Conservation (phyloP, 2,888 invertebrate genomes). For the Acleris sparsana region DNA sequence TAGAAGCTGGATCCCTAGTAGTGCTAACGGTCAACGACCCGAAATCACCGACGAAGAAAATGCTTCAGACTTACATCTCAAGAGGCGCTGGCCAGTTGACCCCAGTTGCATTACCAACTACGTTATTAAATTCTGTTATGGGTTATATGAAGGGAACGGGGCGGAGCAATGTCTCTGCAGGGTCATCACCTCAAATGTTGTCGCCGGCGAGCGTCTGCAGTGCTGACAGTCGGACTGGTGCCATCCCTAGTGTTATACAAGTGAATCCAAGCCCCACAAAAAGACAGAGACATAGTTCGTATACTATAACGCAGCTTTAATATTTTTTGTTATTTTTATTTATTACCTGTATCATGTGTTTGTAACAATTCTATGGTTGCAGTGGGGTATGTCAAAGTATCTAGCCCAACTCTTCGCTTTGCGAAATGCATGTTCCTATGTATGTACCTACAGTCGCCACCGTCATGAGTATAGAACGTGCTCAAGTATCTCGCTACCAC, state of each 20-base stretch:
- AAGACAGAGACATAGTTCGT: slow-evolving; percentile 62
- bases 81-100: slow-evolving; percentile 62
- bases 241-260: slow-evolving; percentile 53
- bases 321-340: slow-evolving; percentile 11
- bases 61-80: slow-evolving; percentile 75
- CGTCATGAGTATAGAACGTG: too few species aligned
- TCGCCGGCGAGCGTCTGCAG: slow-evolving; percentile 66
- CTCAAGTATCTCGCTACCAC: too few species aligned
- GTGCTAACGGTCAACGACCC: slow-evolving; percentile 74
- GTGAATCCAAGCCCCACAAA: slow-evolving; percentile 58
- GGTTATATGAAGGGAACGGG: slow-evolving; percentile 69
- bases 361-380: not conserved
- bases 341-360: not conserved
- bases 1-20: slow-evolving; percentile 71
- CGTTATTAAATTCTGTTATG: slow-evolving; percentile 67
- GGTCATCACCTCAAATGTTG: slow-evolving; percentile 73
- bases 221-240: slow-evolving; percentile 53
- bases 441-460: too few species aligned
- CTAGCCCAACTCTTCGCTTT: too few species aligned
- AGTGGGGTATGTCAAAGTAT: too few species aligned
- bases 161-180: slow-evolving; percentile 57
- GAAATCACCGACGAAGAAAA: slow-evolving; percentile 68
- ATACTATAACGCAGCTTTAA: slow-evolving; percentile 71
- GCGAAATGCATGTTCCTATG: too few species aligned
- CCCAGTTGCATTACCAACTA: slow-evolving; percentile 65